These are phyloP conservation scores for Dermolepida albohirtum DNA, from an alignment of 2,888 invertebrate genomes.

Conservation along the genomic window DNA sequence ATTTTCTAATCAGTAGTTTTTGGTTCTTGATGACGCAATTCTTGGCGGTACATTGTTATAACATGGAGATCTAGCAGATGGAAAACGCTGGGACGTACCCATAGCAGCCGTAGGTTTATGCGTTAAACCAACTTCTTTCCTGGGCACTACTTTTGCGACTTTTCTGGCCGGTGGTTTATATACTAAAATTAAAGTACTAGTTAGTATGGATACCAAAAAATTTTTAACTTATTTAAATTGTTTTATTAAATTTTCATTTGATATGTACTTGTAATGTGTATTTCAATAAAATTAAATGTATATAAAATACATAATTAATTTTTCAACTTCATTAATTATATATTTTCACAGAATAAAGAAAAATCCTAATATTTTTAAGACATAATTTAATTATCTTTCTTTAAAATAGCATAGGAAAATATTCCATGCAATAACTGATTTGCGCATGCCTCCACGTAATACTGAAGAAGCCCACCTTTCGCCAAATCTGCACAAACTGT, in stretches of 20 bases:
- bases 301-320: no score
- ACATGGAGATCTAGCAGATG: constrained; percentile 26
- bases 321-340: no score
- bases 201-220: neutral
- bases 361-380: constrained; percentile 2
- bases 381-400: constrained; percentile 39
- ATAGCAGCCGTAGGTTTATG: constrained; percentile 44
- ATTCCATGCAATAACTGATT: constrained; percentile 52
- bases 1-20: constrained; percentile 9
- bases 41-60: constrained; percentile 10
- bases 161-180: constrained; percentile 50
- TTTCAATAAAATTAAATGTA: no score
- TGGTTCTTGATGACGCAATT: constrained; percentile 11
- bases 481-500: constrained; percentile 51
- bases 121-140: constrained; percentile 36
- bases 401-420: constrained; percentile 40
- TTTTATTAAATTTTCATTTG: no score
- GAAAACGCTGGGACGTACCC: constrained; percentile 46
- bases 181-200: constrained; percentile 46
- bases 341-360: constrained; percentile 27
- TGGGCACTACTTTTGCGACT: constrained; percentile 41
- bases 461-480: constrained; percentile 59
- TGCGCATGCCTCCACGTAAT: constrained; percentile 54
- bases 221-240: no score
- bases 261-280: no score